Percentiles rank a stretch among this genome's conserved stretches.
These are phyloP conservation scores for Dermatemys mawii DNA, from an alignment of 2,113 vertebrate genomes.

Conservation along the genomic window DNA sequence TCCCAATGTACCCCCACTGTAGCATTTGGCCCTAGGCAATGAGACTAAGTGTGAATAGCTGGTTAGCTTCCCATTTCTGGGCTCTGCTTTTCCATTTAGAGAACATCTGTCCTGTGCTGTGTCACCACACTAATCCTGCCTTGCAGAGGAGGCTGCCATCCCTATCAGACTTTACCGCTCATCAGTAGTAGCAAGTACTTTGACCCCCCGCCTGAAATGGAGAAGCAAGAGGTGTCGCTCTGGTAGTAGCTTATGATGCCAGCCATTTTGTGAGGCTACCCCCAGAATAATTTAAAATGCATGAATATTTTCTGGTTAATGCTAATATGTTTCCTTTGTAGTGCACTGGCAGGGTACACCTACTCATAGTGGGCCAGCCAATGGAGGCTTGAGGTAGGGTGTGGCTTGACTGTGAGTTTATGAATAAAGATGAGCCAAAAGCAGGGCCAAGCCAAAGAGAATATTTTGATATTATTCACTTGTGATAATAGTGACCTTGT, in stretches of 20 bases:
- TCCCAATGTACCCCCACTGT: too few species aligned
- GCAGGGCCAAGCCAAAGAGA: conserved; percentile 10
- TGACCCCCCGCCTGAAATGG: not conserved
- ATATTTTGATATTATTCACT: not conserved
- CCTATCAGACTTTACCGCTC: not conserved
- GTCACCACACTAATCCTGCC: not conserved
- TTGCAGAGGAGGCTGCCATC: not conserved
- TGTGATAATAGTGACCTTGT: conserved; percentile 23
- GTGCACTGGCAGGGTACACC: not conserved
- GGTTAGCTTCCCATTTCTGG: not conserved
- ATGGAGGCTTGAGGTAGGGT: not conserved
- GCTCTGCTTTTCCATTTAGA: not conserved
- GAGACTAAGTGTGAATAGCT: not conserved
- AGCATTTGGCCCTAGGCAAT: not conserved
- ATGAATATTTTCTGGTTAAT: not conserved
- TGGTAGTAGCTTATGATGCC: not conserved
- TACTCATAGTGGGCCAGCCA: not conserved
- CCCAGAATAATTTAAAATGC: not conserved
- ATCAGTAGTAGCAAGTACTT: not conserved
- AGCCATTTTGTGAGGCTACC: rapidly evolving
- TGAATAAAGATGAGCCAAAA: conserved; percentile 40
- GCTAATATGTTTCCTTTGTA: not conserved
- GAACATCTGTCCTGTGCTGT: not conserved
- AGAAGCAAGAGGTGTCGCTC: not conserved
- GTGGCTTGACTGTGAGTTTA: not conserved